Base-by-base conservation (phyloP, 1,140 invertebrate species). In the Samia ricini region DNA sequence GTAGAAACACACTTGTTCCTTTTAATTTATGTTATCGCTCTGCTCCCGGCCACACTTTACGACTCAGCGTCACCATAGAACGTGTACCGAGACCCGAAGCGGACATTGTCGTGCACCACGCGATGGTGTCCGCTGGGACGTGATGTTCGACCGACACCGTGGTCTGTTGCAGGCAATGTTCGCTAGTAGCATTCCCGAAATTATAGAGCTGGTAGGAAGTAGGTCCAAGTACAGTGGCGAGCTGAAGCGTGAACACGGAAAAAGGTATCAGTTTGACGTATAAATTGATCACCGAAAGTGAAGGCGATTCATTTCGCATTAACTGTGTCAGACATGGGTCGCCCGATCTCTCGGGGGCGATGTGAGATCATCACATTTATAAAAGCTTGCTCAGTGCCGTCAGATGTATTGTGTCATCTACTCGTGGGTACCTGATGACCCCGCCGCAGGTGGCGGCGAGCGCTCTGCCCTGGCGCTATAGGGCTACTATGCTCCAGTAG, bases 161-260 rank as follows among this genome's bases (percentile, higher is more conserved):
- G 89, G 88, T 91, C 89, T 93, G 91, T 96, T 96, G 89, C 96
- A 97, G 96, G 96, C 96, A 93, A 97, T 97, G 93, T 97, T 97
- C 96, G 96, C 97, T 94, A 98, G 97, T 96, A 98, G 97, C 95
- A 98, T 99, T 93, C 98, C 97, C 89, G 97, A 99, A 95, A 98
- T 99, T 93, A 98, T 98, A 94, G 98, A 99, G 94, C 96, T 98
- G 93, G 96, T 98, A 94, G 97, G 97, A 93, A 97, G 95, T 95
- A 96, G 97, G 92, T 97, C 97, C 93, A 98, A 98, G 94, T 99
- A 98, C 94, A 96, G 96, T 93, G 97, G 97, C 91, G 96, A 97
- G 93, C 97, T 98, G 94, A 98, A 98, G 94, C 95, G 96, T 92
- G 97, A 98, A 94, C 97, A 98, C 91, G 97, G 97, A 95, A 98